These are phyloP conservation scores for Euborellia annulipes DNA, from an alignment of 1,140 invertebrate genomes.

Conservation along the genomic window DNA sequence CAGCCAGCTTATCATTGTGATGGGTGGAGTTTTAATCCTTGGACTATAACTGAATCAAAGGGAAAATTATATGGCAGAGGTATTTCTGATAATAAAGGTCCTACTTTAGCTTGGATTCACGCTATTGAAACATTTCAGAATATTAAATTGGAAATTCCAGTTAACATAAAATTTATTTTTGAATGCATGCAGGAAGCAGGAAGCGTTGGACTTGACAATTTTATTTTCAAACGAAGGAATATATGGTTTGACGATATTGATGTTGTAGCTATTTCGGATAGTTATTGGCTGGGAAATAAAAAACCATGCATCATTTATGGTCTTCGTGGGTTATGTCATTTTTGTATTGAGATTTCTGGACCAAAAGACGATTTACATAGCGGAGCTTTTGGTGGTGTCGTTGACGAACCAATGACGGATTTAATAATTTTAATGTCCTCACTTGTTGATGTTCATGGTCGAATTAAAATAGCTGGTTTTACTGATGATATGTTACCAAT, in stretches of 20 bases:
- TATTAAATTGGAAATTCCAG: constrained; percentile 31
- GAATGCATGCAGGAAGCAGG: constrained; percentile 50
- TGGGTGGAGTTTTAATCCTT: constrained; percentile 18
- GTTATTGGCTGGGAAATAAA: constrained; percentile 49
- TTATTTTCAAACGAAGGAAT: constrained; percentile 44
- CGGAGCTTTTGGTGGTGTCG: constrained; percentile 83
- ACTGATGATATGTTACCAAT: constrained; percentile 39
- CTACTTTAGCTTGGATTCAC: constrained; percentile 20
- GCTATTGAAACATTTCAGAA: constrained; percentile 32
- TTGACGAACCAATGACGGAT: constrained; percentile 79
- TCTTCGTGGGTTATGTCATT: constrained; percentile 43
- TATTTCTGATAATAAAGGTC: constrained; percentile 21
- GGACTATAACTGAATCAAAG: constrained; percentile 49
- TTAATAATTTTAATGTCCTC: constrained; percentile 65
- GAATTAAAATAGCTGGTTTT: constrained; percentile 64
- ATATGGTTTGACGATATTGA: constrained; percentile 38
- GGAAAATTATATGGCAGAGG: constrained; percentile 69
- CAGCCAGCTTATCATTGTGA: constrained; percentile 32
- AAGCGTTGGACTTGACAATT: constrained; percentile 43
- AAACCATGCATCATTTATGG: constrained; percentile 50
- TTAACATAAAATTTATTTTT: constrained; percentile 46
- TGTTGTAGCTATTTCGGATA: constrained; percentile 45
- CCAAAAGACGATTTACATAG: constrained; percentile 90
- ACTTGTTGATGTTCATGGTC: constrained; percentile 69
- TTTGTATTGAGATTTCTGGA: constrained; percentile 49